A percentile compares a stretch with the other conserved stretches of the same genome.
Conservation (phyloP, 2,113 vertebrate species). For the Grus americana region DNA sequence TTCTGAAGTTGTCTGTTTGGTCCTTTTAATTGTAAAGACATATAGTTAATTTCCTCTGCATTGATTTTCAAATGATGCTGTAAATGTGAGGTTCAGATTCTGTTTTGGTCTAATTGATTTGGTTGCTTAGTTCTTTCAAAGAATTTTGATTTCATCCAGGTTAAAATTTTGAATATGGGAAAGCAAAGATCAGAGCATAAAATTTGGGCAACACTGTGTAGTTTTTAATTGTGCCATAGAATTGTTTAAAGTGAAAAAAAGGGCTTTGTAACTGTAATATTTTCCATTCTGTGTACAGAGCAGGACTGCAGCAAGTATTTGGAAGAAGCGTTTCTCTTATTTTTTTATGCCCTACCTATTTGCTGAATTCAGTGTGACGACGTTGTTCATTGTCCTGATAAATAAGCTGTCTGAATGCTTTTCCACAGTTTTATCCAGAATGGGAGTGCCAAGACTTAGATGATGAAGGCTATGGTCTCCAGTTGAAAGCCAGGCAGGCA, state of each 20-base stretch:
- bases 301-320: neutral
- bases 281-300: neutral
- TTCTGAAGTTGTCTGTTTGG: conserved; percentile 39
- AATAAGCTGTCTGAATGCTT: neutral
- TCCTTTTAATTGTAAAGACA: conserved; percentile 46
- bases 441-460: neutral
- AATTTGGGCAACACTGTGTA: neutral
- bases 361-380: neutral
- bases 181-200: neutral
- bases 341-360: neutral
- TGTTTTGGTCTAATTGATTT: neutral
- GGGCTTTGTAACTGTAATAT: neutral
- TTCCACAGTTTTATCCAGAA: neutral
- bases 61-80: conserved; percentile 43
- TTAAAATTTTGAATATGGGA: neutral
- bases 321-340: neutral
- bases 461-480: neutral
- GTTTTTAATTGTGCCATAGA: neutral
- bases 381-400: neutral
- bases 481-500: neutral
- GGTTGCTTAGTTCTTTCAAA: neutral
- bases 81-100: neutral
- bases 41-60: conserved; percentile 36
- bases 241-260: neutral
- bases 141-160: neutral